These are phyloP conservation scores for Gallinago media DNA, from an alignment of 2,113 vertebrate genomes.

Conservation along the genomic window DNA sequence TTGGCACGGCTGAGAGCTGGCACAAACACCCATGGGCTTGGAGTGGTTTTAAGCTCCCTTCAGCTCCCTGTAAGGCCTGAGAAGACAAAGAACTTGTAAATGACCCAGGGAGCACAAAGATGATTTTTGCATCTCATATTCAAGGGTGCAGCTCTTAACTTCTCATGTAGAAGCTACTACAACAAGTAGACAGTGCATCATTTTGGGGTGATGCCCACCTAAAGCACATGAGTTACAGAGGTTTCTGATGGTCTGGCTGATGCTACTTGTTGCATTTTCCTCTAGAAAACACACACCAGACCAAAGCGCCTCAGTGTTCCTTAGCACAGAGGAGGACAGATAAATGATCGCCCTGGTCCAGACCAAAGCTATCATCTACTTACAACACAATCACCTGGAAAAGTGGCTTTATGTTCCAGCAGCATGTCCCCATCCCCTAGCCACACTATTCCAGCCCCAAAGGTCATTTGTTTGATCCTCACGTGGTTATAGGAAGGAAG, in stretches of 20 bases:
- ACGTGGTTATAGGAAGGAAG: neutral
- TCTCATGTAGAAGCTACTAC: neutral
- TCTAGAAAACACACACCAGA: neutral
- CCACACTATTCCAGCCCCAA: neutral
- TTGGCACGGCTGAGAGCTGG: neutral
- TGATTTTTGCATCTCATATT: neutral
- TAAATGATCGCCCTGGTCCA: rapidly evolving
- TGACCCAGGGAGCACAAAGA: neutral
- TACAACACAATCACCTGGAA: neutral
- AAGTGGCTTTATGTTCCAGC: neutral
- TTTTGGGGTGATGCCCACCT: neutral
- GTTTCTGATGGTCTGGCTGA: neutral
- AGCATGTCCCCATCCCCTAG: rapidly evolving
- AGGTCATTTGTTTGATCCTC: neutral
- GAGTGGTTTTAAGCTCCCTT: neutral
- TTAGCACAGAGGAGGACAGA: neutral
- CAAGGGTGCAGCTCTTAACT: neutral
- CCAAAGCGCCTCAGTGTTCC: rapidly evolving
- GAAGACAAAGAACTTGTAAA: neutral
- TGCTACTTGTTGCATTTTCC: neutral
- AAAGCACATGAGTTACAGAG: neutral
- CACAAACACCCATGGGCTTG: neutral
- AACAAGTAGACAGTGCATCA: neutral
- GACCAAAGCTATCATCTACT: neutral
- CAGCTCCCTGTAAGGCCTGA: neutral